Evolutionary conservation across 2,888 invertebrate genomes (phyloP).

Genomic region (Calameuta pallipes): DNA sequence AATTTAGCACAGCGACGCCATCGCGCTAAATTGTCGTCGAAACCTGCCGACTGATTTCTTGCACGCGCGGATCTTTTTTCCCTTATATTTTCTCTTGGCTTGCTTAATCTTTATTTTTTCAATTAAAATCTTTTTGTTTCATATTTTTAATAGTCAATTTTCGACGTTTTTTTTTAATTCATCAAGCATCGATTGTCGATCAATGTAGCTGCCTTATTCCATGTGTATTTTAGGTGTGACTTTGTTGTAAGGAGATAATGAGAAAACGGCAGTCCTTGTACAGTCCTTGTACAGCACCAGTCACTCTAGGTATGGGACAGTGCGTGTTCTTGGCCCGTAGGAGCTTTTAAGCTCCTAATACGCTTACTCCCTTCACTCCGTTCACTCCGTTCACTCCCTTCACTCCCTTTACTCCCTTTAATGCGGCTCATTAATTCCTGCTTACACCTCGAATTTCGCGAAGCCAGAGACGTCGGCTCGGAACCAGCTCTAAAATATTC

Average conservation of each 20-base stretch:
- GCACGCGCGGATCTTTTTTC: neutral
- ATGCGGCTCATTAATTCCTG: neutral
- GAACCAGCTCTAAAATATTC: neutral
- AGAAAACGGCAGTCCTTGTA: too few species aligned
- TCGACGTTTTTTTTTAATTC: neutral
- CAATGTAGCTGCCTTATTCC: too few species aligned
- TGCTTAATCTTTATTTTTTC: too few species aligned
- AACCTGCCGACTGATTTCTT: neutral
- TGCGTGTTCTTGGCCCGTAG: neutral
- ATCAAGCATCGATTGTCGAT: too few species aligned
- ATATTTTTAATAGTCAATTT: too few species aligned
- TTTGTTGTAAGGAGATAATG: too few species aligned
- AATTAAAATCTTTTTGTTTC: neutral
- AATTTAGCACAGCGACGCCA: neutral
- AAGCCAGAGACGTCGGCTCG: neutral
- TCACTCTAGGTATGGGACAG: neutral
- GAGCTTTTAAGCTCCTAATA: slow-evolving; percentile 5
- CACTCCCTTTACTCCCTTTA: neutral
- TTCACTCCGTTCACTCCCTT: too few species aligned
- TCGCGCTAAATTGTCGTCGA: neutral
- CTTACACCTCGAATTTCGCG: neutral
- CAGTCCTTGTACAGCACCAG: neutral
- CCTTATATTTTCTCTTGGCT: neutral
- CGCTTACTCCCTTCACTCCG: neutral
- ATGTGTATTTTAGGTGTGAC: too few species aligned